Evolutionary conservation across 2,888 invertebrate species (phyloP).

Genomic region (Troides helena): DNA sequence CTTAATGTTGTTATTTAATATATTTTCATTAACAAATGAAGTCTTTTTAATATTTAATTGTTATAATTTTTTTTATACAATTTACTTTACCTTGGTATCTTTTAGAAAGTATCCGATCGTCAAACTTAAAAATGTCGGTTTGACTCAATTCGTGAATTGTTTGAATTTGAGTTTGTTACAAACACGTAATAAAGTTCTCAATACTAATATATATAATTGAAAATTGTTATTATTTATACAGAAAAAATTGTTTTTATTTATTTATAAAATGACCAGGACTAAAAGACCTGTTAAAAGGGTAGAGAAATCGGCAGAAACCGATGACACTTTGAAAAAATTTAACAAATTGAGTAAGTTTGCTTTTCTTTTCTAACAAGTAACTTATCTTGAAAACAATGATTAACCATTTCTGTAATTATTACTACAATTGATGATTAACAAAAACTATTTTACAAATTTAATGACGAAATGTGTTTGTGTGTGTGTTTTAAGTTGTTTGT

Average conservation of each 20-base stretch:
- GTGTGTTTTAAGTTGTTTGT: no score
- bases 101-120: conserved; percentile 16
- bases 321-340: conserved; percentile 58
- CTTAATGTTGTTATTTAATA: no score
- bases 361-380: not conserved
- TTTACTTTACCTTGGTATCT: not conserved
- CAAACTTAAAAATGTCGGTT: conserved; percentile 49
- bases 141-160: conserved; percentile 31
- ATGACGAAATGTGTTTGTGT: no score
- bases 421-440: no score
- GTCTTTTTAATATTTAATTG: no score
- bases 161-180: conserved; percentile 12
- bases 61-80: no score
- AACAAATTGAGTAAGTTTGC: conserved; percentile 53
- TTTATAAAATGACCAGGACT: conserved; percentile 62
- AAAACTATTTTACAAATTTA: no score
- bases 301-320: conserved; percentile 52
- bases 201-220: not conserved
- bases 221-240: not conserved
- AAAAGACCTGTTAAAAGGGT: conserved; percentile 62
- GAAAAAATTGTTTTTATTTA: not conserved
- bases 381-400: no score
- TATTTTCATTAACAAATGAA: no score
- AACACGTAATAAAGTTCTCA: not conserved
- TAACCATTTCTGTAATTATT: no score